Evolutionary conservation across 2,113 vertebrate genomes (phyloP).

Genomic region (Microcebus murinus): DNA sequence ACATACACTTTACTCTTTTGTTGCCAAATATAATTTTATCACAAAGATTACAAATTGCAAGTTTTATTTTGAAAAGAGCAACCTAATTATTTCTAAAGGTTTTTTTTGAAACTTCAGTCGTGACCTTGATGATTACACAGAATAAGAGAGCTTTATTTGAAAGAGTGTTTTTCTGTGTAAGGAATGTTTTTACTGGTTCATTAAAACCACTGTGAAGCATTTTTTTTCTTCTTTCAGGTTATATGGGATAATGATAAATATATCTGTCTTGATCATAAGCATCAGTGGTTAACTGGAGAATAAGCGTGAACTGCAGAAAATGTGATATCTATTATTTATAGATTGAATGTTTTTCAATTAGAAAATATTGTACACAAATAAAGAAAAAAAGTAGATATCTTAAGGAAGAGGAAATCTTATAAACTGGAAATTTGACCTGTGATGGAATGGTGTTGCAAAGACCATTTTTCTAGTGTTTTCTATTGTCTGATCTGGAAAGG

Average conservation of each 20-base stretch:
- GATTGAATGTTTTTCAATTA: background rate
- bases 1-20: background rate
- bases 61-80: conserved; percentile 40
- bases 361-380: background rate
- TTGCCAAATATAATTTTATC: background rate
- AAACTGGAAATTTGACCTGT: background rate
- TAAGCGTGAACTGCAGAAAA: conserved; percentile 15
- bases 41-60: background rate
- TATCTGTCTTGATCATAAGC: background rate
- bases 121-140: background rate
- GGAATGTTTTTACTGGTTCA: background rate
- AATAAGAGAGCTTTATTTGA: conserved; percentile 7
- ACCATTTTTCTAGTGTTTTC: background rate
- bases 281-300: background rate
- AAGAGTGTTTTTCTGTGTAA: background rate
- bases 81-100: conserved; percentile 52
- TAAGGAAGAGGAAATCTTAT: background rate
- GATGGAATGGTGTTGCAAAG: background rate
- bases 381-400: background rate
- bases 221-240: background rate
- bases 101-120: background rate
- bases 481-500: background rate
- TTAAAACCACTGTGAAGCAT: background rate
- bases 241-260: background rate
- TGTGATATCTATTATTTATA: background rate